Evolutionary conservation across 2,113 vertebrate genomes (phyloP), one percentile per base, ranked within the genome.

Genomic region (Ctenodactylus gundi): DNA sequence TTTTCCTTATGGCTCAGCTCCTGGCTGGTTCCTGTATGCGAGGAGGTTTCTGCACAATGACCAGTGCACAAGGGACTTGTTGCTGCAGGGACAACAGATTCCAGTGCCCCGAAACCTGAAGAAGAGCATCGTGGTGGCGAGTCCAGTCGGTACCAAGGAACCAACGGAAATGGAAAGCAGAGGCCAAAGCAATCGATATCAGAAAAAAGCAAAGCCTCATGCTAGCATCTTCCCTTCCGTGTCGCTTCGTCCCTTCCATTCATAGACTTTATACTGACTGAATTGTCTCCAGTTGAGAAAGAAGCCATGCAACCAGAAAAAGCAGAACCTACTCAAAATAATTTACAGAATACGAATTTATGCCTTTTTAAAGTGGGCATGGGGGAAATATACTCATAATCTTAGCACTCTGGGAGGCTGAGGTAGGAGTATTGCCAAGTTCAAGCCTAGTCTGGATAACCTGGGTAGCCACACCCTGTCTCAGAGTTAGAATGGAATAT

Each of bases 131-230:
- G 34, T 34, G 12, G 4, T 57, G 68, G 92, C 73, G 82, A 94
- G 88, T 93, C 31, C 51, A 90, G 88, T 73, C 49, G 46, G 78
- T 13, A 46, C 34, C 67, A 96, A 88, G 72, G 85, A 81, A 94
- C 93, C 95, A 78, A 94, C 84, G 85, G 70, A 60, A 94, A 83
- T 57, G n/a, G 77, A 92, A 78, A 90, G 92, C 88, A 92, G 88
- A 95, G 39, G 15, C 57, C n/a, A n/a, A 82, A 60, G 86, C 57
- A 41, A 76, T 93, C 95, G 55, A 92, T 90, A 92, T 64, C 46
- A 77, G 34, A 60, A 67, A 77, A 87, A 55, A 76, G n/a, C n/a
- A 57, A 68, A 82, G 12, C 3, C 73, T 67, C 44, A 34, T 0
- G 0, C 34, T 73, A 77, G 23, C 72, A 70, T 58, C 55, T 92